Percentiles rank a stretch among this genome's conserved stretches.
Evolutionary conservation across 2,113 vertebrate genomes (phyloP).

Genomic region (Triplophysa tibetana): DNA sequence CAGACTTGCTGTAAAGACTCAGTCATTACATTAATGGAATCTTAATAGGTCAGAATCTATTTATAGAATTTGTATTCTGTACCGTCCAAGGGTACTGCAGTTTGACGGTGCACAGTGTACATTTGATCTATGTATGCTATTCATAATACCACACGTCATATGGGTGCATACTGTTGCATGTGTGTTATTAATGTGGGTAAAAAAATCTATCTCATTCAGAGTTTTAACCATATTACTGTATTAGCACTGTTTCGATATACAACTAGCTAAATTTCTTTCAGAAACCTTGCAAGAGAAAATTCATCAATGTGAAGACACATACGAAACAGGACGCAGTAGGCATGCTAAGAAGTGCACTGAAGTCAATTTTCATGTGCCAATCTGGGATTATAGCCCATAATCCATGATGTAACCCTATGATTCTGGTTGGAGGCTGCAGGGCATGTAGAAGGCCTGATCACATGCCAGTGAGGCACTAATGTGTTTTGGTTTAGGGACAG

Average conservation of each 20-base stretch:
- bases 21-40: constrained; percentile 28
- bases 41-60: constrained; percentile 33
- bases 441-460: constrained; percentile 22
- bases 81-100: not conserved
- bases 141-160: not conserved
- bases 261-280: too few species aligned
- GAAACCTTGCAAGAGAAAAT: not conserved
- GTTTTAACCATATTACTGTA: not conserved
- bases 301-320: not conserved
- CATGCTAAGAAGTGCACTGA: not conserved
- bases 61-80: constrained; percentile 14
- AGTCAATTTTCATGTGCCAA: constrained; percentile 12
- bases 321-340: not conserved
- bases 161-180: not conserved
- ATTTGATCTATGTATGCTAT: not conserved
- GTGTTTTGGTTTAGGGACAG: not conserved
- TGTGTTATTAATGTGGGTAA: not conserved
- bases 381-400: constrained; percentile 40
- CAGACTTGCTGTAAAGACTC: not conserved
- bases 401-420: constrained; percentile 36
- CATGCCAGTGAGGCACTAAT: constrained; percentile 15
- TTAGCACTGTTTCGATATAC: too few species aligned
- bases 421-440: constrained; percentile 22
- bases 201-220: not conserved
- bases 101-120: not conserved